Evolutionary conservation across 1,140 invertebrate genomes (phyloP), one percentile per base, ranked within the genome.

Genomic region (Ostrea edulis): DNA sequence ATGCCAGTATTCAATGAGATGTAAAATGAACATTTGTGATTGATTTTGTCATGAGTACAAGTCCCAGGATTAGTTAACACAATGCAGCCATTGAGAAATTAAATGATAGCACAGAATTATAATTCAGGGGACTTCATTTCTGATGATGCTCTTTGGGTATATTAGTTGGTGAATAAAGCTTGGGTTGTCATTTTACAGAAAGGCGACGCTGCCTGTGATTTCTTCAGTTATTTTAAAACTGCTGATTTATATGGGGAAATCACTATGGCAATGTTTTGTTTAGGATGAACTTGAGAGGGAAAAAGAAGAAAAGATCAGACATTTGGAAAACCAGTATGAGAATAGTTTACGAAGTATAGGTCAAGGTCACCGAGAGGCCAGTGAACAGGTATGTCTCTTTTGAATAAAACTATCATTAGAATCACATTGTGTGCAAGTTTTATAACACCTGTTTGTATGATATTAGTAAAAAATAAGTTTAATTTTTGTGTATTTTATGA

Each of bases 301-400:
- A 77, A 93, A 94, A 82, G 87, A 90, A n/a, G 93, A 94, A 87
- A 92, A 93, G 84, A 87, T 94, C 0, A 53, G 89, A 29, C 90
- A 93, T 35, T 86, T 94, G 25, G 92, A 94, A 53, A 87, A 91
- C 51, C 91, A 93, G 87, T 94, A 93, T 92, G 93, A 94, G 44
- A 93, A 92, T 85, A 92, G 92, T 86, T 88, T 94, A 51, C 88
- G 89, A 22, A 91, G 89, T 62, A 93, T 94, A 65, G 94, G 94
- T 58, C 87, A 92, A 87, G 93, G 89, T n/a, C 90, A 90, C 84
- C 87, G 90, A 51, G 77, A 87, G 55, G 90, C 88, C 14, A 77
- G 87, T 17, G 68, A 89, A 29, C 90, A 90, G 87, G 87, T 88
- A 82, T 20, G 71, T 65, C 20, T 44, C 9, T 52, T 81, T 20